Conservation (phyloP, 2,113 vertebrate genomes). For the Bostrychus sinensis region DNA sequence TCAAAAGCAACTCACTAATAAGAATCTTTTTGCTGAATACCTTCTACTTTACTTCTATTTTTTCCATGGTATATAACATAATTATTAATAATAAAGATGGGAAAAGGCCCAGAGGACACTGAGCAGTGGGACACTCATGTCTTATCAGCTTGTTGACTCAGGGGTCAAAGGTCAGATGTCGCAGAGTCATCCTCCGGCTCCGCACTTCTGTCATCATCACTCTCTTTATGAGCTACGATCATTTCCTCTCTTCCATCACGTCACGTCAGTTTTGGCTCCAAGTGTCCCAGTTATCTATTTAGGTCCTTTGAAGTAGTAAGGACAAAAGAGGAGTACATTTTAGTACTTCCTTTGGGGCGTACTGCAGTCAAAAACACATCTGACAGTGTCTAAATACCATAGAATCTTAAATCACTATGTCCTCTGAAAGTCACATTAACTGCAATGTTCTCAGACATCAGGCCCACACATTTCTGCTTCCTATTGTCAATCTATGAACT, state of each 20-base stretch:
- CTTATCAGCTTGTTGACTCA: constrained; percentile 41
- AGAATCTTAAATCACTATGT: background rate
- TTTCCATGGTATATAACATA: no score
- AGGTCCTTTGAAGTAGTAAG: background rate
- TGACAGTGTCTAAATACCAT: background rate
- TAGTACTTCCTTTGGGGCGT: background rate
- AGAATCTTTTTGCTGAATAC: no score
- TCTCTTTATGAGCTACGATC: constrained; percentile 5
- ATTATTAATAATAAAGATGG: constrained; percentile 20
- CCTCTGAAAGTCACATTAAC: background rate
- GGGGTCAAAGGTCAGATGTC: constrained; percentile 29
- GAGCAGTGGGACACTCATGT: constrained; percentile 30
- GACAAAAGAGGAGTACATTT: background rate
- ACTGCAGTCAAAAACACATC: background rate
- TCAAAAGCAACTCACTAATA: no score
- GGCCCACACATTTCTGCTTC: background rate
- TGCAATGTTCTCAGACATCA: background rate
- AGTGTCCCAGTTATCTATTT: background rate
- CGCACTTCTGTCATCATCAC: constrained; percentile 19
- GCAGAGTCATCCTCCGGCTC: constrained; percentile 11
- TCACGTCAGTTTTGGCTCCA: background rate
- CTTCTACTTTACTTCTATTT: no score
- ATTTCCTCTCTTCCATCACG: constrained; percentile 4
- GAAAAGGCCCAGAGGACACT: constrained; percentile 9
- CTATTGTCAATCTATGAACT: background rate